Evolutionary conservation across 2,113 vertebrate species (phyloP), one percentile per base, ranked within the genome.

Genomic region (Pedionomus torquatus): DNA sequence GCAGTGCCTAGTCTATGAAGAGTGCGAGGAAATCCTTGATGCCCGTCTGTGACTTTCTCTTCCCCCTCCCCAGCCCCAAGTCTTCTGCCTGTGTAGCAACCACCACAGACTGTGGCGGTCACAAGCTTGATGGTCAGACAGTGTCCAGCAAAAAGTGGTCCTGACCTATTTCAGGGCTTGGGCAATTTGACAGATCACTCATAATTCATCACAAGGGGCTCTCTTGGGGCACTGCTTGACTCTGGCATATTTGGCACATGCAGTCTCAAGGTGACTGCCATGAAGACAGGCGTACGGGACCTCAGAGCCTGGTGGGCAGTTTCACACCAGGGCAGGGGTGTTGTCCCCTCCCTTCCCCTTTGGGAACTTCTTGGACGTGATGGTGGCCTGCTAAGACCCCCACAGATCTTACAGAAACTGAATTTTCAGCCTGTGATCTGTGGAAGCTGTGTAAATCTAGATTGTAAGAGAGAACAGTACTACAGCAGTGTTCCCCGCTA

Each of bases 31-130:
- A 90, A 92, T 74, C 75, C 83, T 93, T 63, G 37, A 58, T 46
- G 30, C 13, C 9, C 49, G 28, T 64, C 51, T 84, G 55, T 16
- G 87, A 17, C 61, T 71, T 33, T 66, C 37, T 78, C 26, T 63
- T 44, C 7, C 25, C 12, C 7, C 24, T n/a, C 7, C 13, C 46
- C 46, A 46, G 16, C 52, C 52, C 37, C 46, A 16, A 5, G n/a
- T 43, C 52, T 66, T n/a, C 57, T 48, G 8, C 11, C 39, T 48
- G 28, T 39, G 52, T 48, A 85, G n/a, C 31, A 37, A 43, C 21
- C 1, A 1, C 6, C 3, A 1, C 39, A 43, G 39, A 21, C 43
- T 5, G 3, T 5, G 21, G 33, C 3, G 10, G 17, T 0, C 1
- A 2, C 44, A 20, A 77, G 23, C 17, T 8, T 31, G 10, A 4